Evolutionary conservation across 2,888 invertebrate genomes (phyloP).

Genomic region (Hydroisotoma schaefferi): DNA sequence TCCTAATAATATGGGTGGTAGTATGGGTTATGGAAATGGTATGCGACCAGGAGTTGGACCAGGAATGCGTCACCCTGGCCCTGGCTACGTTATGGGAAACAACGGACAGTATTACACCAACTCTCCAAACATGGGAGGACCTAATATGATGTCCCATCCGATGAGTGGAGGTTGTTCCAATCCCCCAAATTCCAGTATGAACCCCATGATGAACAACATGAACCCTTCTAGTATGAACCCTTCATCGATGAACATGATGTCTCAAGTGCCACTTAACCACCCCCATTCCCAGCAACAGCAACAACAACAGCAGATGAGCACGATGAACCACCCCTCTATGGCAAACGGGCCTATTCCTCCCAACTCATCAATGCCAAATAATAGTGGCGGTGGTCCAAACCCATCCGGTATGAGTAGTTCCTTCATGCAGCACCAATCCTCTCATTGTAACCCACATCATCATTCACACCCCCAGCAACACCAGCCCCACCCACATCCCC

Average conservation of each 20-base stretch:
- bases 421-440: not conserved
- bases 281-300: slow-evolving; percentile 50
- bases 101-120: slow-evolving; percentile 45
- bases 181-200: slow-evolving; percentile 51
- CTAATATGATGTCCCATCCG: slow-evolving; percentile 39
- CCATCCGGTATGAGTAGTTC: slow-evolving; percentile 3
- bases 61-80: slow-evolving; percentile 20
- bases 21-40: slow-evolving; percentile 1
- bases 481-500: slow-evolving; percentile 16
- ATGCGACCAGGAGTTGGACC: slow-evolving; percentile 15
- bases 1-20: not conserved
- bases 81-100: slow-evolving; percentile 25
- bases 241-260: slow-evolving; percentile 47
- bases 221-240: slow-evolving; percentile 20
- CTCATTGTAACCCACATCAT: slow-evolving; percentile 40
- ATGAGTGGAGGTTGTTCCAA: slow-evolving; percentile 25
- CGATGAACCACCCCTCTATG: slow-evolving; percentile 23
- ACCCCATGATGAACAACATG: slow-evolving; percentile 58
- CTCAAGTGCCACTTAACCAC: slow-evolving; percentile 25
- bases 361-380: not conserved
- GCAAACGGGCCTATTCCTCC: slow-evolving; percentile 1
- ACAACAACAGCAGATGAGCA: slow-evolving; percentile 12
- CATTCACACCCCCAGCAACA: slow-evolving; percentile 24
- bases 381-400: not conserved
- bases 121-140: slow-evolving; percentile 23